Conservation (phyloP, 2,113 vertebrate species). For the Cebidichthys violaceus region DNA sequence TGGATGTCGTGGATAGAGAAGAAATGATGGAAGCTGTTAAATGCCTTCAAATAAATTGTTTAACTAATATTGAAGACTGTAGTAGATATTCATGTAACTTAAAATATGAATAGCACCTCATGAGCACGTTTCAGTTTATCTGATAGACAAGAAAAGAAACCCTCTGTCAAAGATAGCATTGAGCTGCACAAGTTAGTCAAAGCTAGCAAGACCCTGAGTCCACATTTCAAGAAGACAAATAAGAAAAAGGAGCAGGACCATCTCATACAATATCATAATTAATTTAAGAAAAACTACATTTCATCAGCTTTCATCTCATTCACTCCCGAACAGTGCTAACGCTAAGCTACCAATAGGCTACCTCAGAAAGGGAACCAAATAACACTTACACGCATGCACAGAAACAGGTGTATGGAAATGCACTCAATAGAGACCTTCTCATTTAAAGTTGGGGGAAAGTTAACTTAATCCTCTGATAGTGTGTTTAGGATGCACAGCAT, state of each 20-base stretch:
- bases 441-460: constrained; percentile 65
- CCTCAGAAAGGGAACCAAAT: background rate
- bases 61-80: background rate
- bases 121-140: background rate
- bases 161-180: background rate
- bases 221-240: background rate
- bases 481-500: constrained; percentile 74
- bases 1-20: background rate
- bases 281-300: background rate
- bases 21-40: background rate
- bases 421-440: constrained; percentile 44
- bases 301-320: background rate
- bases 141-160: background rate
- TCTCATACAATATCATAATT: background rate
- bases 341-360: background rate
- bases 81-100: background rate
- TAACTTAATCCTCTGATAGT: constrained; percentile 70
- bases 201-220: background rate
- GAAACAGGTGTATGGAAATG: constrained; percentile 44
- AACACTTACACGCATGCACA: background rate
- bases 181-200: no score
- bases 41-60: background rate
- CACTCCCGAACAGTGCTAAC: background rate
- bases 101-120: background rate
- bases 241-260: background rate